Base-by-base conservation (phyloP, 2,888 invertebrate genomes). In the Tridacna gigas region DNA sequence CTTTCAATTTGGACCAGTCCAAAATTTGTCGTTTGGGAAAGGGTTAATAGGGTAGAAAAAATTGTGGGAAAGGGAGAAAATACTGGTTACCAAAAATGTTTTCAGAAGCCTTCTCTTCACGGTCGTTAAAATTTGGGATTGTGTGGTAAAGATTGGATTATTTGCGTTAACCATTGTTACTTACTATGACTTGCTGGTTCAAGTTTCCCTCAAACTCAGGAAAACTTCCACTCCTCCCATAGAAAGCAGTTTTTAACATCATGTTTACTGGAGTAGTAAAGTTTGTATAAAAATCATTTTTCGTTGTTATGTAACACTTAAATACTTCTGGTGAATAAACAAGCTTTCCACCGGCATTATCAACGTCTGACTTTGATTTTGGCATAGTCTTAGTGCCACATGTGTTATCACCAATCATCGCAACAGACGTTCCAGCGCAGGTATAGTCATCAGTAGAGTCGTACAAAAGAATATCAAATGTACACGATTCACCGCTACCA, bases 251-350 rank as follows among this genome's bases (percentile, higher is more conserved):
- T 22, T 51, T 48, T 9, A 71, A 22, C 9, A 11, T 25, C 18
- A 71, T 18, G 15, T 12, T 22, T 0, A 51, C 22, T n/a, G 22
- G 12, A 13, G 22, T 26, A 3, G 51, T 18, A 25, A 26, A 71
- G 13, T 13, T 12, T 0, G n/a, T 51, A 7, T 51, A 45, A 20
- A 25, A 48, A 20, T 71, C 71, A 51, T 71, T 71, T n/a, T 48
- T 71, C 13, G 71, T 71, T 4, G 71, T 71, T 20, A 71, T 4
- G 13, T 71, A 48, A 26, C 71, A 71, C 12, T n/a, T 47, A 69
- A 69, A 69, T 0, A 15, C 4, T 15, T 71, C 51, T 25, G 51
- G 25, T 13, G 51, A 12, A 25, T 71, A 48, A 0, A 25, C 13
- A 5, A 71, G 71, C 26, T 47, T n/a, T 4, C 26, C 25, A 5